phyloP scores from a whole-genome alignment of 2,113 vertebrate genomes.

The Scopus umbretta region DNA sequence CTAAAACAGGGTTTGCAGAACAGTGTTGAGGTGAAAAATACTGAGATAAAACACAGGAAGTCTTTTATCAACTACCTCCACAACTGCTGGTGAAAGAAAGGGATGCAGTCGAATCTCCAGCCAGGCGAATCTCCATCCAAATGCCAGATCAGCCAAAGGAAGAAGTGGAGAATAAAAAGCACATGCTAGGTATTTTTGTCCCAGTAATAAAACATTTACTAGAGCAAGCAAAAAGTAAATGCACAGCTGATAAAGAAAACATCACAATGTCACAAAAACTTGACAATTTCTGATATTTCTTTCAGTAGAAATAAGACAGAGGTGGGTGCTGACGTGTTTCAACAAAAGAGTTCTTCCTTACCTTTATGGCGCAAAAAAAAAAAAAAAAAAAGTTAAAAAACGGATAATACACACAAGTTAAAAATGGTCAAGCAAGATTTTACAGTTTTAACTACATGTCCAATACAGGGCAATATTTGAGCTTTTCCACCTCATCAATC shows the following conservation, averaged over 20 bases:
- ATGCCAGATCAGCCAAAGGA: background rate
- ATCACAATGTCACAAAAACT: slow-evolving; percentile 75
- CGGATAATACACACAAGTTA: background rate
- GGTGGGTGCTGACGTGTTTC: slow-evolving; percentile 61
- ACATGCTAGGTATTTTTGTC: slow-evolving; percentile 26
- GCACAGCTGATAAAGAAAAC: slow-evolving; percentile 76
- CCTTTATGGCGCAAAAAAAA: slow-evolving; percentile 45
- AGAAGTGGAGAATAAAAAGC: background rate
- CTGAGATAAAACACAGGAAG: background rate
- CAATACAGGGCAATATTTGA: background rate
- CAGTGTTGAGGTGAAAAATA: background rate
- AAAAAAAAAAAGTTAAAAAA: slow-evolving; percentile 31
- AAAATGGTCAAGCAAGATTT: slow-evolving; percentile 28
- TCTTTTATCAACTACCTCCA: background rate
- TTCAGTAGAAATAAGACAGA: slow-evolving; percentile 67
- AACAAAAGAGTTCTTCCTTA: slow-evolving; percentile 62
- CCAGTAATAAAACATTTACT: slow-evolving; percentile 82
- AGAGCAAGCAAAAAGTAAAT: slow-evolving; percentile 79
- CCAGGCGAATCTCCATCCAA: background rate
- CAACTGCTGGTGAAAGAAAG: background rate
- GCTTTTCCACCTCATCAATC: background rate
- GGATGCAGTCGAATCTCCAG: background rate
- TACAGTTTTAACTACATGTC: slow-evolving; percentile 28
- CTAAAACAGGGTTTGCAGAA: background rate
- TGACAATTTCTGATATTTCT: slow-evolving; percentile 65